Percentiles rank a stretch among this genome's conserved stretches.
phyloP scores from a whole-genome alignment of 1,140 invertebrate genomes.

The Cydia fagiglandana region DNA sequence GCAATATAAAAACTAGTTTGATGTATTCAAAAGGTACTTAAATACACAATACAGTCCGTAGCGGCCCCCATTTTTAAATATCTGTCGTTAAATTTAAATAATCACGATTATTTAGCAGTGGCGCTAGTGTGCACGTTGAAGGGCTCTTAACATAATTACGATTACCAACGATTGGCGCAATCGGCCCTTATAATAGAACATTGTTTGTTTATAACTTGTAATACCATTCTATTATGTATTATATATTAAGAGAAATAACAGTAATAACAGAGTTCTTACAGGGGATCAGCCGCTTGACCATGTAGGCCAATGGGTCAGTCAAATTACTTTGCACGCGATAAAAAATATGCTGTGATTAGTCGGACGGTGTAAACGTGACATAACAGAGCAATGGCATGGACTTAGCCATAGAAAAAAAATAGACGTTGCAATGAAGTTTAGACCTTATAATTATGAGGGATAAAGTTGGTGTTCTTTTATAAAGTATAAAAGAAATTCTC shows the following conservation, averaged over 20 bases:
- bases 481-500: too few relatives aligned
- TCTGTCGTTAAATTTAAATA: too few relatives aligned
- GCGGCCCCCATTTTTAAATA: too few relatives aligned
- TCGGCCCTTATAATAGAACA: too few relatives aligned
- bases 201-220: too few relatives aligned
- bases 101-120: too few relatives aligned
- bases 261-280: neutral
- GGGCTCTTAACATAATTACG: too few relatives aligned
- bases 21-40: too few relatives aligned
- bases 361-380: neutral
- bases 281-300: neutral
- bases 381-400: neutral
- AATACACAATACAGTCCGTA: too few relatives aligned
- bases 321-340: slow-evolving; percentile 8
- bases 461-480: neutral
- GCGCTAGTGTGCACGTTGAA: too few relatives aligned
- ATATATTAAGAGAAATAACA: neutral
- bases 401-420: neutral
- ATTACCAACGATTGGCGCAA: too few relatives aligned
- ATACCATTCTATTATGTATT: neutral
- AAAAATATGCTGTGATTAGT: slow-evolving; percentile 31
- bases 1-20: too few relatives aligned
- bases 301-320: slow-evolving; percentile 10
- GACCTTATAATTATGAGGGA: neutral
- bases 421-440: neutral